Conservation (phyloP, 2,888 invertebrate species). For the Agonopterix alstromeriana region DNA sequence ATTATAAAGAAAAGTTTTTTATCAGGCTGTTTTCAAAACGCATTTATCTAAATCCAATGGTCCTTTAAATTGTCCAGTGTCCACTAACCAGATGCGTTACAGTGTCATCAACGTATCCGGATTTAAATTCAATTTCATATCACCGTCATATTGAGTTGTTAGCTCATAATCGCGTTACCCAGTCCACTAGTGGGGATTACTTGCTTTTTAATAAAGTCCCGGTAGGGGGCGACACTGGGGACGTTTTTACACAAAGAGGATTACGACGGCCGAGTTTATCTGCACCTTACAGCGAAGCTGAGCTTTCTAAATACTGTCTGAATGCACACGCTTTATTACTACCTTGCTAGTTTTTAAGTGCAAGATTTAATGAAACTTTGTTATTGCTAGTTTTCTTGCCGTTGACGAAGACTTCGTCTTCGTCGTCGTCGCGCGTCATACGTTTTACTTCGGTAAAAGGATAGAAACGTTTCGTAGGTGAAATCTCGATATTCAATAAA, state of each 20-base stretch:
- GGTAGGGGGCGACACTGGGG: constrained; percentile 62
- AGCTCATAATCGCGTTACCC: constrained; percentile 71
- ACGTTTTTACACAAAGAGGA: constrained; percentile 76
- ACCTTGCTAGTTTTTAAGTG: neutral
- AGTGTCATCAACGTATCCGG: constrained; percentile 46
- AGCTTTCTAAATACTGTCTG: constrained; percentile 65
- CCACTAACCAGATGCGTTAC: neutral
- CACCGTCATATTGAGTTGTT: constrained; percentile 66
- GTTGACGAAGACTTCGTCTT: too few relatives aligned
- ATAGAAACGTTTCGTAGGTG: too few relatives aligned
- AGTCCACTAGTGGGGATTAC: constrained; percentile 73
- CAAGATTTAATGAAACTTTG: too few relatives aligned
- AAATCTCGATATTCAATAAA: too few relatives aligned
- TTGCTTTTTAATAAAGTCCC: constrained; percentile 73
- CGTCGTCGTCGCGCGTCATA: too few relatives aligned
- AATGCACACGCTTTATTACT: constrained; percentile 49
- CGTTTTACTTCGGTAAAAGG: too few relatives aligned
- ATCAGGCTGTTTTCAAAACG: too few relatives aligned
- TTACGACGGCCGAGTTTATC: constrained; percentile 72
- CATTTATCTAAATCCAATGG: too few relatives aligned
- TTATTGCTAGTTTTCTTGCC: too few relatives aligned
- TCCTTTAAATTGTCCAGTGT: too few relatives aligned
- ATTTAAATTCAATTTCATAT: constrained; percentile 73
- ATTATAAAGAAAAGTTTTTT: too few relatives aligned
- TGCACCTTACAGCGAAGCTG: constrained; percentile 71